Conservation (phyloP, 2,888 invertebrate species). For the Nemoura dubitans region DNA sequence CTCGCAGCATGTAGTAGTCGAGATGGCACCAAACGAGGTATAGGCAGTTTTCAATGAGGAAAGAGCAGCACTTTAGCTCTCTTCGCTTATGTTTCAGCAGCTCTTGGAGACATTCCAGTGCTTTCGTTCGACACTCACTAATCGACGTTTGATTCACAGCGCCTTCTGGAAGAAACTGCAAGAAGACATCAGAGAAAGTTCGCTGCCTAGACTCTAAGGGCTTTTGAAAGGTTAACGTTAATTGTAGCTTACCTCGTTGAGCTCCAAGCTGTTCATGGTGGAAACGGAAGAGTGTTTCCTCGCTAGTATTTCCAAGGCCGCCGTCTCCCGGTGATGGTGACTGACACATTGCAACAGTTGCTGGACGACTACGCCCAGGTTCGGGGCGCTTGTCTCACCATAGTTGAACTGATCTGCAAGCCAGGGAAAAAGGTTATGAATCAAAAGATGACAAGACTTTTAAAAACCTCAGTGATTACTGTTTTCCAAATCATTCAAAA, state of each 20-base stretch:
- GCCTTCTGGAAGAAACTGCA: slow-evolving; percentile 52
- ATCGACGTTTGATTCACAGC: slow-evolving; percentile 46
- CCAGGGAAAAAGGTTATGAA: too few relatives aligned
- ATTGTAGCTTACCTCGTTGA: slow-evolving; percentile 55
- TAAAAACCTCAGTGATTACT: too few relatives aligned
- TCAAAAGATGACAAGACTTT: too few relatives aligned
- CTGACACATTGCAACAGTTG: slow-evolving; percentile 66
- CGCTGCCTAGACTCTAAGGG: not conserved
- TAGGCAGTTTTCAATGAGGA: slow-evolving; percentile 76
- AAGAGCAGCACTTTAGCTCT: slow-evolving; percentile 69
- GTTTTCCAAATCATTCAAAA: too few relatives aligned
- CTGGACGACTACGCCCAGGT: slow-evolving; percentile 65
- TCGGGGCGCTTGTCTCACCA: slow-evolving; percentile 56
- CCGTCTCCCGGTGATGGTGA: slow-evolving; percentile 64
- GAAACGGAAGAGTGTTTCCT: slow-evolving; percentile 63
- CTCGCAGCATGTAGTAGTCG: slow-evolving; percentile 73
- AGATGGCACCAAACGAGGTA: slow-evolving; percentile 82
- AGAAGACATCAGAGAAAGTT: not conserved
- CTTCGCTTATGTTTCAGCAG: slow-evolving; percentile 67
- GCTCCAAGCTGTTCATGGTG: slow-evolving; percentile 55
- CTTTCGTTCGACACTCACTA: slow-evolving; percentile 52
- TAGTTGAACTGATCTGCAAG: slow-evolving; percentile 43
- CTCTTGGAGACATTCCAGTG: slow-evolving; percentile 61
- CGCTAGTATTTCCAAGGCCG: slow-evolving; percentile 62
- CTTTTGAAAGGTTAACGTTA: too few relatives aligned